Conservation (phyloP, 2,888 invertebrate genomes). For the Amiota mariae region DNA sequence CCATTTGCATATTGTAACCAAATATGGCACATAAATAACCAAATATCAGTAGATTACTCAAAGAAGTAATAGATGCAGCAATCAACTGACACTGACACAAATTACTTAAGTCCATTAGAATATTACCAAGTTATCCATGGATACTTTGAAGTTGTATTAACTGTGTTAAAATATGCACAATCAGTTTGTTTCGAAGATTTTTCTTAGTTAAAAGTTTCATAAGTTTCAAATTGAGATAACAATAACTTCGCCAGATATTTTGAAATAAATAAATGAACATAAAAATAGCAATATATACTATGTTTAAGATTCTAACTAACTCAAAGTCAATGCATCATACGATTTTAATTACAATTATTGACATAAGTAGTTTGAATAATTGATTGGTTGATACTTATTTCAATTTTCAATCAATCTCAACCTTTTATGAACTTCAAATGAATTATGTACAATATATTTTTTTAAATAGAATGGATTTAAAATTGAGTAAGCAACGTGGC, state of each 20-base stretch:
- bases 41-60: neutral
- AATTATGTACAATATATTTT: too few species aligned
- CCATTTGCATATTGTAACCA: neutral
- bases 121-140: neutral
- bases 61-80: neutral
- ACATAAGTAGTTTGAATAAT: too few species aligned
- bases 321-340: too few species aligned
- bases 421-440: too few species aligned
- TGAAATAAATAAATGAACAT: neutral
- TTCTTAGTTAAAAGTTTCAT: neutral
- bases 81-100: neutral
- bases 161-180: too few species aligned
- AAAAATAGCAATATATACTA: neutral
- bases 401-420: too few species aligned
- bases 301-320: neutral
- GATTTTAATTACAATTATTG: too few species aligned
- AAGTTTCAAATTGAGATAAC: neutral
- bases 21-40: neutral
- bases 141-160: neutral
- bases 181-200: too few species aligned
- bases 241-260: neutral
- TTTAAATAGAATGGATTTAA: too few species aligned
- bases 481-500: too few species aligned
- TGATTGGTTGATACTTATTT: too few species aligned
- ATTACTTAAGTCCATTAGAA: neutral